Base-by-base conservation (phyloP, 2,888 invertebrate species). In the Phanerotoma sp. region DNA sequence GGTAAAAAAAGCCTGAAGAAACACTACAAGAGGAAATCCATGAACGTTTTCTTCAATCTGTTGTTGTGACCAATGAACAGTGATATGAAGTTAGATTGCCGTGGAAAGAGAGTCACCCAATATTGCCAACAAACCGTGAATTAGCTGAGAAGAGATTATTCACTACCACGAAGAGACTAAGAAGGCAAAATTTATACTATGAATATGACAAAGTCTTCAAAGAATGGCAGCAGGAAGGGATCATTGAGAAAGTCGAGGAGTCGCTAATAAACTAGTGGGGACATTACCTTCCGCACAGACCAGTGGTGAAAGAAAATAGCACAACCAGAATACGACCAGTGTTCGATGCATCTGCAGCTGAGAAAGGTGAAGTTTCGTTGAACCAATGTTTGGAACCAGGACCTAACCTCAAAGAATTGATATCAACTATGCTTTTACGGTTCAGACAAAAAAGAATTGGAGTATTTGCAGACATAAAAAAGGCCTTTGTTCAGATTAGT, bases 21-120 rank as follows among this genome's bases (percentile, higher is more conserved):
- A 45, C 58, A 33, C 56, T 50, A 6, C 63, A 66, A 28, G 25
- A 52, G 25, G 60, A 54, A 6, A 64, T 68, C 0, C 64, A 57
- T 51, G 49, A 66, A 5, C 52, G 63, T 41, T 73, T 73, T 60
- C 16, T 60, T 7, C 54, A 67, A 21, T 73, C 69, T 0, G 65
- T 22, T 10, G 28, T 2, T 25, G 7, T 25, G 16, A 18, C 18
- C 16, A 32, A 18, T 4, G 2, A 15, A 32, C 5, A 25, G 5
- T 59, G 72, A 2, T 76, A 71, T 57, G 68, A 68, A 49, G 68
- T 74, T 2, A 37, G 52, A 18, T 56, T 74, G 10, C 72, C 74
- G 7, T 72, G 71, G 70, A 60, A 66, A 15, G 66, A 68, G 13
- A 66, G 63, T 42, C 71, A 71, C 54, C 67, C 69, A 1, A 66